A percentile compares a stretch with the other conserved stretches of the same genome.
These are phyloP conservation scores for Erythrolamprus reginae DNA, from an alignment of 2,113 vertebrate genomes.

Conservation along the genomic window DNA sequence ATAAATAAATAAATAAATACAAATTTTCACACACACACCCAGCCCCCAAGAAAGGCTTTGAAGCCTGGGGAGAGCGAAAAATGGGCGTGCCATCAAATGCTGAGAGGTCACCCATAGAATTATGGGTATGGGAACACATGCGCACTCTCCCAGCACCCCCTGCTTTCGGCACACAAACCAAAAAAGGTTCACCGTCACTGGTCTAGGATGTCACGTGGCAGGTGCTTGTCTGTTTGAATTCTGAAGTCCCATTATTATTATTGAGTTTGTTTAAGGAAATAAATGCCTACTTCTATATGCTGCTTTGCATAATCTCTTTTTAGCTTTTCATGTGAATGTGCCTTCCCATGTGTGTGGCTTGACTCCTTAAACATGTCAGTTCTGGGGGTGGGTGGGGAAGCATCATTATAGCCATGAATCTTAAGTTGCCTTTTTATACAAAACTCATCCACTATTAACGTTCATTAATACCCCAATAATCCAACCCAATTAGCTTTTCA, in stretches of 20 bases:
- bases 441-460: constrained; percentile 30
- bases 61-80: no score
- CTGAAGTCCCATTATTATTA: background rate
- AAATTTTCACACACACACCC: no score
- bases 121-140: no score
- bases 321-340: background rate
- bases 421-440: constrained; percentile 28
- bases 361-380: constrained; percentile 17
- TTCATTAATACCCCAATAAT: constrained; percentile 41
- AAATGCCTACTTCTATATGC: background rate
- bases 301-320: constrained; percentile 2
- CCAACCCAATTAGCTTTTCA: constrained; percentile 15
- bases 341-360: background rate
- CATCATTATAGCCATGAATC: constrained; percentile 32
- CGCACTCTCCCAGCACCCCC: no score
- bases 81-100: no score
- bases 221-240: background rate
- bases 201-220: background rate
- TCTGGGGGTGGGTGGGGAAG: background rate
- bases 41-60: no score
- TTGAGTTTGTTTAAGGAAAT: constrained; percentile 2
- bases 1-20: no score
- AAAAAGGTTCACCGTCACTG: no score
- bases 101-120: no score
- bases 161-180: no score